Percentiles rank a stretch among this genome's conserved stretches.
Evolutionary conservation across 2,888 invertebrate genomes (phyloP).

Genomic region (Apotomis turbidana): DNA sequence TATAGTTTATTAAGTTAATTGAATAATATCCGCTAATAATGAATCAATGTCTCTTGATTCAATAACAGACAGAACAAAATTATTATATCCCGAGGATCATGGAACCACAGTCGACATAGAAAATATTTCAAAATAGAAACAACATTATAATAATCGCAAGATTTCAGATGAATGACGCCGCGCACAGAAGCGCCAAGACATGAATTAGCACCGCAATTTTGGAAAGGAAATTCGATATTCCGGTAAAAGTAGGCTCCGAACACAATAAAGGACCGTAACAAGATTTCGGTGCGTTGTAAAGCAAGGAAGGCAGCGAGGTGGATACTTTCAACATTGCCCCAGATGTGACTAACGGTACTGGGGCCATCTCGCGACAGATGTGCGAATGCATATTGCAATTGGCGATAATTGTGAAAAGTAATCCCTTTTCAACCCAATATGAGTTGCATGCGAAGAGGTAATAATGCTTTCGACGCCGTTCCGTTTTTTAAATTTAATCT

Average conservation of each 20-base stretch:
- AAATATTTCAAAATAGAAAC: neutral
- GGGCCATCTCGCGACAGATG: constrained; percentile 75
- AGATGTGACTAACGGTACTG: constrained; percentile 79
- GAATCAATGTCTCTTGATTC: too few species aligned
- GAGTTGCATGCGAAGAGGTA: constrained; percentile 28
- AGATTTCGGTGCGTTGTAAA: constrained; percentile 63
- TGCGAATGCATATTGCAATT: constrained; percentile 60
- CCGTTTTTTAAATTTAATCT: constrained; percentile 19
- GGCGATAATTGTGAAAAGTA: constrained; percentile 50
- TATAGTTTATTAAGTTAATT: too few species aligned
- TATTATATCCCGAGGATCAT: too few species aligned
- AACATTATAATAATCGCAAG: neutral
- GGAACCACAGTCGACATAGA: too few species aligned
- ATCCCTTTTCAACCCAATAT: constrained; percentile 26
- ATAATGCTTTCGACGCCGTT: constrained; percentile 27
- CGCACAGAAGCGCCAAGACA: constrained; percentile 10
- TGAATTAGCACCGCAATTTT: constrained; percentile 32
- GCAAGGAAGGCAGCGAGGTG: constrained; percentile 50
- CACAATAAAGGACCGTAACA: constrained; percentile 69
- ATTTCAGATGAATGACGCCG: neutral
- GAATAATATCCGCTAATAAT: too few species aligned
- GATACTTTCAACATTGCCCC: constrained; percentile 82
- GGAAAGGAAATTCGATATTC: constrained; percentile 50
- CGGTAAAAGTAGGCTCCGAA: constrained; percentile 45
- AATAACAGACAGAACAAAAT: too few species aligned